Percentiles rank a stretch among this genome's conserved stretches.
phyloP scores from a whole-genome alignment of 2,888 invertebrate species.

The Rugalucina vietnamica region DNA sequence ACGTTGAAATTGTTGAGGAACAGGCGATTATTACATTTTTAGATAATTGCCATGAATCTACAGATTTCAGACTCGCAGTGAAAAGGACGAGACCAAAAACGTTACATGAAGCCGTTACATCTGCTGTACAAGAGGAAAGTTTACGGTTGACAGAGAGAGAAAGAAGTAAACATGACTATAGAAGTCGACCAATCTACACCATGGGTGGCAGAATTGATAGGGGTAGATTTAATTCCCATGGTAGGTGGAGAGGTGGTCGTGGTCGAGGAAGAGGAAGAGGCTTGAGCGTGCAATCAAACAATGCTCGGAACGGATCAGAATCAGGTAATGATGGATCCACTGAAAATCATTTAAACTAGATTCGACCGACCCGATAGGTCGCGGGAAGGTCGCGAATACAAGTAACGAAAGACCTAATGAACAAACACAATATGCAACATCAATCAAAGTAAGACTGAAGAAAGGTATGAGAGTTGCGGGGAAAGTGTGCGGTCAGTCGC shows the following conservation, averaged over 20 bases:
- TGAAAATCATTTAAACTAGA: not conserved
- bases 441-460: not conserved
- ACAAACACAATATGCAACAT: not conserved
- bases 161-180: not conserved
- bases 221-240: constrained; percentile 2
- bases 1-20: constrained; percentile 34
- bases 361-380: constrained; percentile 1
- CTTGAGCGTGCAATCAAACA: not conserved
- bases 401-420: not conserved
- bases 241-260: not conserved
- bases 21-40: constrained; percentile 35
- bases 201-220: not conserved
- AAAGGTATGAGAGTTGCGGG: not conserved
- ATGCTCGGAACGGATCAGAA: not conserved
- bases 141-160: not conserved
- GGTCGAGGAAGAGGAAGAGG: not conserved
- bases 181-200: constrained; percentile 1
- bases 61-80: constrained; percentile 47
- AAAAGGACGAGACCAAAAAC: constrained; percentile 41
- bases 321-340: not conserved
- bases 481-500: not conserved
- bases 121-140: constrained; percentile 47
- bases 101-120: constrained; percentile 42
- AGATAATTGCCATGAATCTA: constrained; percentile 40
- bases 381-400: not conserved